These are phyloP conservation scores for Allophyes oxyacanthae DNA, from an alignment of 2,888 invertebrate genomes.

Conservation along the genomic window DNA sequence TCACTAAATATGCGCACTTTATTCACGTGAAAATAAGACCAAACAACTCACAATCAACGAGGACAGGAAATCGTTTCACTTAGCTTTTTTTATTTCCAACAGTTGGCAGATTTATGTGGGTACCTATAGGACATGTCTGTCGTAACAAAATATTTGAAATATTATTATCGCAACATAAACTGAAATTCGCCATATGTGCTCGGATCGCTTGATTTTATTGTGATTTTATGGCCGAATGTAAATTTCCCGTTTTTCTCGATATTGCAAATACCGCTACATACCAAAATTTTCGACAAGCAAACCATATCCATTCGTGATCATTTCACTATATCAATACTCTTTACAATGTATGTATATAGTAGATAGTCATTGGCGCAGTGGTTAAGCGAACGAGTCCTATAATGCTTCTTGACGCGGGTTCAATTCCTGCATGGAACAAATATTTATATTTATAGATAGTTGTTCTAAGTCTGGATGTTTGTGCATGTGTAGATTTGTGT, in stretches of 20 bases:
- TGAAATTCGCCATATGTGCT: constrained; percentile 62
- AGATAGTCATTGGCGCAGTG: too few species aligned
- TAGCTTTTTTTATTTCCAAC: neutral
- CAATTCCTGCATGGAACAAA: too few species aligned
- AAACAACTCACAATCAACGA: constrained; percentile 1
- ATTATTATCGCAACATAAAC: constrained; percentile 47
- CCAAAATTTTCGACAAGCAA: constrained; percentile 14
- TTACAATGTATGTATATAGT: too few species aligned
- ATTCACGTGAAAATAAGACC: neutral
- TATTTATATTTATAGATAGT: too few species aligned
- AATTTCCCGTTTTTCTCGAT: constrained; percentile 58
- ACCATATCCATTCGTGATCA: neutral
- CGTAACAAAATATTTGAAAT: constrained; percentile 38
- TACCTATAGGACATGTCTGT: constrained; percentile 23
- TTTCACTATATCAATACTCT: too few species aligned
- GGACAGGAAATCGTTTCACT: constrained; percentile 4
- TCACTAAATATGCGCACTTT: neutral
- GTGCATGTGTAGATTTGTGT: too few species aligned
- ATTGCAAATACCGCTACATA: constrained; percentile 45
- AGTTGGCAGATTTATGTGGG: constrained; percentile 5
- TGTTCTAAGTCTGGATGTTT: too few species aligned
- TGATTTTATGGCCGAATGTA: constrained; percentile 73
- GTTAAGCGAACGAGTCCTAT: too few species aligned
- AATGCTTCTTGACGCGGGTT: too few species aligned
- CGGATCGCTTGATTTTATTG: constrained; percentile 71